Base-by-base conservation (phyloP, 2,888 invertebrate genomes). In the Ophion costatus region DNA sequence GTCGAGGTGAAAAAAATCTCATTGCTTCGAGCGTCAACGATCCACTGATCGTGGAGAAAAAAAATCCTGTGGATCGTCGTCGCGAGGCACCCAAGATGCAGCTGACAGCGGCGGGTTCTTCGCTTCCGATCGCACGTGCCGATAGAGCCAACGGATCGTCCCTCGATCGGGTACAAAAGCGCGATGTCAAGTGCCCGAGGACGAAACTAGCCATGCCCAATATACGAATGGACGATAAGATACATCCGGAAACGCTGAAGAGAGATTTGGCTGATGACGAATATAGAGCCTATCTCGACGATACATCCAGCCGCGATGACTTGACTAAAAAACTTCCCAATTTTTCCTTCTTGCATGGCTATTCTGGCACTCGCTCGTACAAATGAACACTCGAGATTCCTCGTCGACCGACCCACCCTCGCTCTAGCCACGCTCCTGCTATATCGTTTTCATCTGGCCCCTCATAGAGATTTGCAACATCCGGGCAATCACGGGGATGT, bases 341-440 rank as follows among this genome's bases (percentile, higher is more conserved):
- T 84, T 75, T 78, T 45, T 90, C 90, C 29, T 90, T 90, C 69
- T 84, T 91, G 89, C 92, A 92, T 91, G 90, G 88, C 87, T 89
- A 89, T 78, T 86, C 88, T 64, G 88, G 64, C 85, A 88, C 87
- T 71, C 85, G 81, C 86, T 69, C 84, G 82, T 86, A 82, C 83
- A 86, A 87, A 86, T 88, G 81, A 83, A 82, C 78, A 51, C 74
- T 79, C 33, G 66, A 45, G 56, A 63, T 42, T 76, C 73, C 22
- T 77, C 84, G 70, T 83, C 74, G 56, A 51, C 67, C n/a, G 22
- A 11, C 51, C 51, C 51, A 14, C 51, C 14, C 29, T 82, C 66
- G 11, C 63, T 29, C 22, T 73, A 42, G 51, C 24, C 57, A 29
- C 33, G 17, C 14, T 51, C n/a, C 51, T 56, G n/a, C 59, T 17